Evolutionary conservation across 2,797 vertebrate species (phyloP).

Genomic region (Perdix hodgsoniae): DNA sequence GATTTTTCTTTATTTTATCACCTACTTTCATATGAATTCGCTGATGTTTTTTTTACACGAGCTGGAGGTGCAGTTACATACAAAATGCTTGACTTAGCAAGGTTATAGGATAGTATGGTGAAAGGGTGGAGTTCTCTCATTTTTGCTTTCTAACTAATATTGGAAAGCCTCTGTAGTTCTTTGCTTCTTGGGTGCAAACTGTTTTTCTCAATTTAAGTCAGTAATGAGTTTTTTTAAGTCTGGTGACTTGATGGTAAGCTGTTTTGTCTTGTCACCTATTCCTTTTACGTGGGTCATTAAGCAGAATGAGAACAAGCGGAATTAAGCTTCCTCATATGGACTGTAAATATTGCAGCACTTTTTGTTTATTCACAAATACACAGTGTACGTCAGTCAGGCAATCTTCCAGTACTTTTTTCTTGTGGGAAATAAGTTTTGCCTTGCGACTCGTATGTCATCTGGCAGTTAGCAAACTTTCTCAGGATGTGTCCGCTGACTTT

Average conservation of each 20-base stretch:
- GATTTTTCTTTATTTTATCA: background rate
- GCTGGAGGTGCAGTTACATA: background rate
- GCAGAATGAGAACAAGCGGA: background rate
- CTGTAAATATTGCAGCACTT: background rate
- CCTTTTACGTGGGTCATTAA: background rate
- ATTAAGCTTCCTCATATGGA: conserved; percentile 15
- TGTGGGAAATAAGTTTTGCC: background rate
- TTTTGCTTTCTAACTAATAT: background rate
- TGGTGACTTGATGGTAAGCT: background rate
- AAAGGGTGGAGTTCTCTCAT: background rate
- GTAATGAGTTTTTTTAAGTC: conserved; percentile 20
- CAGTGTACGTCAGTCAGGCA: background rate
- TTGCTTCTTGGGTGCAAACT: background rate
- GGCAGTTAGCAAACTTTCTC: background rate
- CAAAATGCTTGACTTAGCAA: background rate
- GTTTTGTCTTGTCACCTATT: background rate
- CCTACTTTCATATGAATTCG: background rate
- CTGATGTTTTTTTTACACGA: background rate
- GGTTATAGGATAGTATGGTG: background rate
- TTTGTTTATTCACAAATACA: background rate
- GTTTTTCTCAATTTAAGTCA: background rate
- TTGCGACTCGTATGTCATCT: background rate
- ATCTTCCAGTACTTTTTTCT: background rate
- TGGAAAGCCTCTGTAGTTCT: background rate
- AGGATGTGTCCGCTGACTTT: fast-evolving